Percentiles rank a stretch among this genome's conserved stretches.
These are phyloP conservation scores for Syngnathus acus DNA, from an alignment of 2,797 vertebrate species.

Conservation along the genomic window DNA sequence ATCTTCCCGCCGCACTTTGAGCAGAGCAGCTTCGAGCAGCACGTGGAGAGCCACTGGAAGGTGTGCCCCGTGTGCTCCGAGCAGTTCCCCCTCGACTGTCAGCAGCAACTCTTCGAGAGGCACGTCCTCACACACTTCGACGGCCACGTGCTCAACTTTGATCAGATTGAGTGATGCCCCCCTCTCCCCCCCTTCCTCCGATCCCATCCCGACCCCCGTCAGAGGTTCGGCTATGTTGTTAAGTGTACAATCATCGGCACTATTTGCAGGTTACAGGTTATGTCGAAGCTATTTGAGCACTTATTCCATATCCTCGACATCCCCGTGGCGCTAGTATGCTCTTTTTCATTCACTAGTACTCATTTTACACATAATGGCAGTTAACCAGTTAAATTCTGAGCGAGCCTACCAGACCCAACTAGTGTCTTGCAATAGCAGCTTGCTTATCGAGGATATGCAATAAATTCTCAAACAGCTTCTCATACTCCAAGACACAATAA, in stretches of 20 bases:
- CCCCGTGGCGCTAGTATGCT: too few relatives aligned
- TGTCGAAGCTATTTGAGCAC: background rate
- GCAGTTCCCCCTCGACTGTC: slow-evolving; percentile 92
- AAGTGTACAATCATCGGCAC: slow-evolving; percentile 2
- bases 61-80: slow-evolving; percentile 93
- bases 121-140: slow-evolving; percentile 97
- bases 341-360: background rate
- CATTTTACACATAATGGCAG: background rate
- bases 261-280: slow-evolving; percentile 2
- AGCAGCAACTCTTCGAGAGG: slow-evolving; percentile 88
- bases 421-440: background rate
- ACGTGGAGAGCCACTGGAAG: slow-evolving; percentile 97
- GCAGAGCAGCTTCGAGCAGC: slow-evolving; percentile 93
- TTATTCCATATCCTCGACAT: background rate
- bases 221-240: slow-evolving; percentile 15
- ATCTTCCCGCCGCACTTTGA: slow-evolving; percentile 96
- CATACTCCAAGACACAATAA: background rate
- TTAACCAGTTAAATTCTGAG: background rate
- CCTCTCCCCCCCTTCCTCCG: too few relatives aligned
- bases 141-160: slow-evolving; percentile 88
- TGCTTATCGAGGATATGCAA: background rate
- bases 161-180: slow-evolving; percentile 69
- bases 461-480: background rate
- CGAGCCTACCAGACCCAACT: background rate
- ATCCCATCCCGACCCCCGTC: too few relatives aligned